Percentiles rank a stretch among this genome's conserved stretches.
Conservation (phyloP, 2,113 vertebrate genomes). For the Uropsilus gracilis region DNA sequence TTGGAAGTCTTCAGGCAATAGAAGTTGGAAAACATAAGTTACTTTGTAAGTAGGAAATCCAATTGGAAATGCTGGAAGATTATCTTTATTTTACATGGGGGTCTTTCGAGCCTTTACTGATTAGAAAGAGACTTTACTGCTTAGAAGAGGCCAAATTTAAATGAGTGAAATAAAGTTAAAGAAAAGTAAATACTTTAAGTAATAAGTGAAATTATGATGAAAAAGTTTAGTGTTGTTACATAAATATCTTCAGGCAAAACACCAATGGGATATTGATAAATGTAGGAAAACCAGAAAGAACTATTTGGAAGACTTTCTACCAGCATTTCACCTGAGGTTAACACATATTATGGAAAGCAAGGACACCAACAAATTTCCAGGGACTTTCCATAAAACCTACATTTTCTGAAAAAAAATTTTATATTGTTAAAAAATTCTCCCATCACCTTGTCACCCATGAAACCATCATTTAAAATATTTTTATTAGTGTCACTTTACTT, state of each 20-base stretch:
- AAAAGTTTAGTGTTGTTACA: background rate
- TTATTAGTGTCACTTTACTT: background rate
- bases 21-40: background rate
- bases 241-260: conserved; percentile 8
- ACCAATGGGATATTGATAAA: background rate
- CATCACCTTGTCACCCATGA: no score
- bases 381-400: background rate
- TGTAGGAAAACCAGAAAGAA: background rate
- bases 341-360: background rate
- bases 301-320: conserved; percentile 12
- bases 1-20: background rate
- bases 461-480: no score
- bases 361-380: background rate
- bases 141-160: background rate
- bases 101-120: background rate
- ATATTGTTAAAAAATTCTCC: no score
- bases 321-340: background rate
- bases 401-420: no score
- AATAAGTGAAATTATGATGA: background rate
- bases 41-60: background rate
- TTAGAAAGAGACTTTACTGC: background rate
- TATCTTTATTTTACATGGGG: background rate
- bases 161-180: background rate
- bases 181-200: background rate
- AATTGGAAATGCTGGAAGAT: background rate